These are phyloP conservation scores for Drosophila insularis DNA, from an alignment of 1,140 invertebrate genomes.

Conservation along the genomic window DNA sequence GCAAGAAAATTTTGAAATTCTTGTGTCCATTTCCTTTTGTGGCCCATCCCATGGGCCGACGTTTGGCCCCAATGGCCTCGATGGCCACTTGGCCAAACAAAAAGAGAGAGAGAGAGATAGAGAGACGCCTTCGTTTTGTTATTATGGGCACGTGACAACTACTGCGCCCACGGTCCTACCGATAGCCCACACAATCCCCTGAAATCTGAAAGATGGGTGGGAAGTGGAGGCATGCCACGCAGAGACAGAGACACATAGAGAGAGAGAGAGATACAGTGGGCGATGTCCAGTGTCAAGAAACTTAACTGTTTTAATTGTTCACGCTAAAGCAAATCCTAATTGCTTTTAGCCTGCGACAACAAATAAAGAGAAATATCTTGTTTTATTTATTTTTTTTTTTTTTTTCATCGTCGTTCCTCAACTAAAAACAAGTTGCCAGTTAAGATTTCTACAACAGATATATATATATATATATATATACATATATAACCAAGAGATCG, in stretches of 20 bases:
- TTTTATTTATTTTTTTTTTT: neutral
- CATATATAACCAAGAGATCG: conserved; percentile 3
- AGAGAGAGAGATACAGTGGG: conserved; percentile 10
- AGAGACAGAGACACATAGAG: conserved; percentile 1
- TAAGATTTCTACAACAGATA: conserved; percentile 58
- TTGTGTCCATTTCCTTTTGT: neutral
- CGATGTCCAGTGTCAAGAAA: conserved; percentile 47
- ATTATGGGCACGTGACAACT: conserved; percentile 77
- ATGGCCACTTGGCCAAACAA: neutral
- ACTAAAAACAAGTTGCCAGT: conserved; percentile 67
- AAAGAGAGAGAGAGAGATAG: too few species aligned
- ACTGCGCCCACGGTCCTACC: conserved; percentile 61
- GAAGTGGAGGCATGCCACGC: conserved; percentile 2
- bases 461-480: conserved; percentile 23
- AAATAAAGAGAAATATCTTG: conserved; percentile 8
- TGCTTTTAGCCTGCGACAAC: conserved; percentile 37
- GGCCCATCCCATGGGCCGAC: neutral
- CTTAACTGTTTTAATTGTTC: conserved; percentile 47
- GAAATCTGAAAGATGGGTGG: neutral
- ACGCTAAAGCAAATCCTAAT: conserved; percentile 55
- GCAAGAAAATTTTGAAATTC: conserved; percentile 65
- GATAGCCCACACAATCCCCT: conserved; percentile 45
- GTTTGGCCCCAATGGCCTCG: neutral
- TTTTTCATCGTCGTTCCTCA: neutral
- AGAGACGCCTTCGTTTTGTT: conserved; percentile 63